A percentile compares a stretch with the other conserved stretches of the same genome.
phyloP scores from a whole-genome alignment of 2,888 invertebrate species.

The Lasioglossum oenotherae region DNA sequence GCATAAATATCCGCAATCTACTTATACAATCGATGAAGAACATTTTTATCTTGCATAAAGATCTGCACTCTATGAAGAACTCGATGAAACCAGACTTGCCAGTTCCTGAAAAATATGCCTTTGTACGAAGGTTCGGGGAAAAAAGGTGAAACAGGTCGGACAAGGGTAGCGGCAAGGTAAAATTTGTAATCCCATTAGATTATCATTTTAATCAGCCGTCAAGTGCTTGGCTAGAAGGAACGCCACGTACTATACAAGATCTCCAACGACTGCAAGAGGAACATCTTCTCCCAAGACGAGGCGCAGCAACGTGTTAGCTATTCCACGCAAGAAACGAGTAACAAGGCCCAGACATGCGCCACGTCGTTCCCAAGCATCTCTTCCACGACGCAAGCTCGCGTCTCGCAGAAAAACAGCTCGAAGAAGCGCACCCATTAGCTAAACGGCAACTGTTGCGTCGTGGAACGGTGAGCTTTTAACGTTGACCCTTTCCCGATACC shows the following conservation, averaged over 20 bases:
- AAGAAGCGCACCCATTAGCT: constrained; percentile 8
- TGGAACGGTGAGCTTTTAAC: not conserved
- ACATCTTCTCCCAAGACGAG: not conserved
- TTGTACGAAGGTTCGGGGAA: not conserved
- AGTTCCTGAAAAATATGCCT: not conserved
- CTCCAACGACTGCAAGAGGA: not conserved
- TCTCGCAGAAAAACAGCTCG: constrained; percentile 2
- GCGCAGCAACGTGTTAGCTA: constrained; percentile 11
- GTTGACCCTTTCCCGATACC: not conserved
- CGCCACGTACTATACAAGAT: not conserved
- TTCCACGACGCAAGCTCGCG: not conserved
- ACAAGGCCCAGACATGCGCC: constrained; percentile 19
- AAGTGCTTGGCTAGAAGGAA: not conserved
- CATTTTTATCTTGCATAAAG: too few relatives aligned
- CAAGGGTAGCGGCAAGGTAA: not conserved
- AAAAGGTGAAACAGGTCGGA: not conserved
- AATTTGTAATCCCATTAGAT: constrained; percentile 4
- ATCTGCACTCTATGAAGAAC: not conserved
- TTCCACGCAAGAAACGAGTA: constrained; percentile 12
- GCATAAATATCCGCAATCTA: too few relatives aligned
- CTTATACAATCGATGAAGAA: too few relatives aligned
- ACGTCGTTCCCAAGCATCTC: constrained; percentile 10
- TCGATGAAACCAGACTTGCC: not conserved
- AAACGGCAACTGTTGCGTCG: not conserved
- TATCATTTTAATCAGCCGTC: not conserved